Evolutionary conservation across 2,113 vertebrate species (phyloP), one percentile per base, ranked within the genome.

Genomic region (Morone chrysops): DNA sequence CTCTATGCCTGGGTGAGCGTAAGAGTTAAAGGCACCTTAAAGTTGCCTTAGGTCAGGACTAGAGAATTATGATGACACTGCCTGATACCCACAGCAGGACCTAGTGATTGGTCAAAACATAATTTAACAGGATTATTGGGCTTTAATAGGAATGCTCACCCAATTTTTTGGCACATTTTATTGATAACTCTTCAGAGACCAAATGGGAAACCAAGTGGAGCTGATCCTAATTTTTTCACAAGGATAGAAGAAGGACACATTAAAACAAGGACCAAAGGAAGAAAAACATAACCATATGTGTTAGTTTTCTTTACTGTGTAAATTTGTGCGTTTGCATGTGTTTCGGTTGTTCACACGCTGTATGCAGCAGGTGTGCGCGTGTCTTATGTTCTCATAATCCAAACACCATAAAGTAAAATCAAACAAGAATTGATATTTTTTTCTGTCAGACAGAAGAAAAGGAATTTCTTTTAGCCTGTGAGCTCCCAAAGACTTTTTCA

Each of bases 141-240:
- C 13, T 71, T 25, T 13, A 73, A 78, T 81, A 16, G 53, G 13
- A 17, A 8, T 41, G 20, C 22, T 47, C 16, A 48, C 5, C 22
- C 8, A 50, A 17, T 2, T 6, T 67, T 59, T 36, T 31, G 4
- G 9, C 8, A 65, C 40, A 59, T 72, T 72, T 54, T 31, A 60
- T 8, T 20, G 1, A 48, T 36, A 31, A 36, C 16, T 60, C 10
- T 91, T 85, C 80, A 85, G 67, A 62, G 71, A 92, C 90, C 89
- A 92, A 85, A 90, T 84, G 77, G 91, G 85, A 76, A 90, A 92
- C 87, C 90, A 90, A 92, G 51, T 79, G 76, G 53, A 86, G 61
- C 72, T 69, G 41, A 89, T 71, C 45, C 40, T 12, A 66, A 59
- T 22, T 45, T 47, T 62, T 80, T 68, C 80, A 16, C n/a, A 59